Base-by-base conservation (phyloP, 2,888 invertebrate genomes). In the Drosophila planitibia region DNA sequence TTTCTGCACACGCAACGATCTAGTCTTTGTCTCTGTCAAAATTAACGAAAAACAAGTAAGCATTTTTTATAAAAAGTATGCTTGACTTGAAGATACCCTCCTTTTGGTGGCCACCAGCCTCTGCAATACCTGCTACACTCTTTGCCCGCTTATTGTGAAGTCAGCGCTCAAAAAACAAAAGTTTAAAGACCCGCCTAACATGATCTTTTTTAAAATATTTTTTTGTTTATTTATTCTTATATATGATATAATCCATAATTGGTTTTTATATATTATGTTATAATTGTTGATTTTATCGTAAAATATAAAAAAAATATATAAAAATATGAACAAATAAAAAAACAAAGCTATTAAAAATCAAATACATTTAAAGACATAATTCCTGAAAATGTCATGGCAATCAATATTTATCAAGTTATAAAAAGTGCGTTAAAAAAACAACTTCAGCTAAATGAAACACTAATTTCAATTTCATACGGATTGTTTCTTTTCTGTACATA, bases 1-100 rank as follows among this genome's bases (percentile, higher is more conserved):
- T 49, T 28, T 28, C 25, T 28, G 19, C 19, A 28, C 5, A 30
- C 19, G 28, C 28, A 59, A 66, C 76, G 71, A 76, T 70, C 70
- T 76, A 1, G n/a, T 14, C 52, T 16, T 14, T 74, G 55, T 60
- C 59, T 52, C 52, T 30, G 52, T 30, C 52, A 30, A 52, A 12
- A 52, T 30, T 28, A n/a, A 19, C 52, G 12, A 10, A 28, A 52
- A 52, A 28, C 16, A 25, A 51, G 6, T 28, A 30, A 19, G 30
- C 3, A 30, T 30, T 28, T 49, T 16, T 25, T 28, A 51, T 19
- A 19, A 12, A 51, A 12, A 4, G 4, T 16, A 47, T 28, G 16
- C 51, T 28, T 3, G 51, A 19, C n/a, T 30, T 19, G 6, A 30
- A 19, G 19, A 52, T 52, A 16, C 47, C 33, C 16, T n/a, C n/a